These are phyloP conservation scores for Drosophila ogumai DNA, from an alignment of 1,140 invertebrate species.

Conservation along the genomic window DNA sequence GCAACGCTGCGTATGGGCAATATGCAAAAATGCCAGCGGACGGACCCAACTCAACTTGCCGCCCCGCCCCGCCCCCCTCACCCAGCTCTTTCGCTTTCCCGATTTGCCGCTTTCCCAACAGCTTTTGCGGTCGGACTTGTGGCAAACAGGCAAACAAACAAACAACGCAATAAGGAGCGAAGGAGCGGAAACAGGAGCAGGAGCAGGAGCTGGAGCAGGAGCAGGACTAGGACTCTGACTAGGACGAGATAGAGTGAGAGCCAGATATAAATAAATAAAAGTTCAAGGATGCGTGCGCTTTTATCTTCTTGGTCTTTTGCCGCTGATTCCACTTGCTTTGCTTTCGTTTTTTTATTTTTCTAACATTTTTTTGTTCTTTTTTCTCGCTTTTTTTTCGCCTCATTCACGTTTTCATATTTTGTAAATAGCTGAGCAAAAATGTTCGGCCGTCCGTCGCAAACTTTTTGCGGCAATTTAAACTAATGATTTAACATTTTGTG, in stretches of 20 bases:
- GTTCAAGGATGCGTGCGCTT: slow-evolving; percentile 82
- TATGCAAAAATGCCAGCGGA: slow-evolving; percentile 77
- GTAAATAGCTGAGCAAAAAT: slow-evolving; percentile 67
- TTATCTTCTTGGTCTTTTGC: slow-evolving; percentile 72
- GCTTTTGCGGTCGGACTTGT: slow-evolving; percentile 77
- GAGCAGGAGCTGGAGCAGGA: slow-evolving; percentile 11
- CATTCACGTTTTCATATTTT: slow-evolving; percentile 79
- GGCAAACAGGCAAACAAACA: slow-evolving; percentile 77
- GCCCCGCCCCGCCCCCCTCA: background rate
- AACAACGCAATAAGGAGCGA: slow-evolving; percentile 75
- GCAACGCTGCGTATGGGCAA: slow-evolving; percentile 78
- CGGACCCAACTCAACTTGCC: slow-evolving; percentile 20
- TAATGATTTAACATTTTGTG: slow-evolving; percentile 81
- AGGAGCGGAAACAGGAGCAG: slow-evolving; percentile 33
- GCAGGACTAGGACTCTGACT: slow-evolving; percentile 16
- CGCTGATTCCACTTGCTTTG: slow-evolving; percentile 72
- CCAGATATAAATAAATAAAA: slow-evolving; percentile 81
- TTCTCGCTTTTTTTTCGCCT: slow-evolving; percentile 28
- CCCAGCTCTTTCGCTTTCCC: background rate
- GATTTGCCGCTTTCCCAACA: slow-evolving; percentile 31
- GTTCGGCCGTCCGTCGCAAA: slow-evolving; percentile 48
- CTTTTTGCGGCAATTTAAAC: slow-evolving; percentile 80
- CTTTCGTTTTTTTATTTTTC: slow-evolving; percentile 60
- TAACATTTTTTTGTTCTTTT: slow-evolving; percentile 10
- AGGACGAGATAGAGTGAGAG: slow-evolving; percentile 32